phyloP scores from a whole-genome alignment of 2,888 invertebrate species.

The Drosophila mimetica region DNA sequence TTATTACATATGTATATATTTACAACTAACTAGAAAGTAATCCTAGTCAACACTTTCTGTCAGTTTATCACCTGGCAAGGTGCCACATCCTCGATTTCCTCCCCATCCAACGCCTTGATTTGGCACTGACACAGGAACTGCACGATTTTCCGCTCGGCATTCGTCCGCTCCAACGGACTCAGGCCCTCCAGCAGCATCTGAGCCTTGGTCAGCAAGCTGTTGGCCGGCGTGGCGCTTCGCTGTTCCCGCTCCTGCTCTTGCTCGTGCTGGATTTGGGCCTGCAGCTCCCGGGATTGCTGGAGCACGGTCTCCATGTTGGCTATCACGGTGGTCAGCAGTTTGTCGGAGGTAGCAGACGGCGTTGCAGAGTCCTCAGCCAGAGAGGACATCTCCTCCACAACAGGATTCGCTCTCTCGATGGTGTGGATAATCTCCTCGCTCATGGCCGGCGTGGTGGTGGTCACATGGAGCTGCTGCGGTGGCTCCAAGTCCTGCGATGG shows the following conservation, averaged over 20 bases:
- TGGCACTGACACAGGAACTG: constrained; percentile 81
- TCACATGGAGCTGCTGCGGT: constrained; percentile 46
- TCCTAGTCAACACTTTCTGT: not conserved
- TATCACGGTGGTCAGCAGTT: constrained; percentile 69
- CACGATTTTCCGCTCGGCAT: constrained; percentile 80
- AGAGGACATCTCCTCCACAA: not conserved
- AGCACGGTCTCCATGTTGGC: constrained; percentile 77
- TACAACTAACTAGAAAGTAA: constrained; percentile 2
- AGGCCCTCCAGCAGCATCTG: constrained; percentile 76
- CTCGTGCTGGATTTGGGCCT: constrained; percentile 54
- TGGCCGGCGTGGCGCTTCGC: constrained; percentile 33
- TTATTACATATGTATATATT: too few species aligned
- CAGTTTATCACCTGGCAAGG: constrained; percentile 65
- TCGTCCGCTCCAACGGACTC: constrained; percentile 54
- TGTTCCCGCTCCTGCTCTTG: constrained; percentile 41
- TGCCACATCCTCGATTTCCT: constrained; percentile 77
- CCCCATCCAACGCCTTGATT: constrained; percentile 78
- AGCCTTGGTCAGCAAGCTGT: constrained; percentile 58
- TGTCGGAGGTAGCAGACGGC: constrained; percentile 56
- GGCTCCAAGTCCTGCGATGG: constrained; percentile 30
- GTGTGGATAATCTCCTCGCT: constrained; percentile 12
- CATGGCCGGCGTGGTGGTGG: constrained; percentile 28
- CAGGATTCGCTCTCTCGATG: not conserved
- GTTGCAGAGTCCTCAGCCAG: not conserved
- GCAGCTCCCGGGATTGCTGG: constrained; percentile 73